Percentiles rank a stretch among this genome's conserved stretches.
phyloP scores from a whole-genome alignment of 2,113 vertebrate species.

The Leptocoma aspasia region DNA sequence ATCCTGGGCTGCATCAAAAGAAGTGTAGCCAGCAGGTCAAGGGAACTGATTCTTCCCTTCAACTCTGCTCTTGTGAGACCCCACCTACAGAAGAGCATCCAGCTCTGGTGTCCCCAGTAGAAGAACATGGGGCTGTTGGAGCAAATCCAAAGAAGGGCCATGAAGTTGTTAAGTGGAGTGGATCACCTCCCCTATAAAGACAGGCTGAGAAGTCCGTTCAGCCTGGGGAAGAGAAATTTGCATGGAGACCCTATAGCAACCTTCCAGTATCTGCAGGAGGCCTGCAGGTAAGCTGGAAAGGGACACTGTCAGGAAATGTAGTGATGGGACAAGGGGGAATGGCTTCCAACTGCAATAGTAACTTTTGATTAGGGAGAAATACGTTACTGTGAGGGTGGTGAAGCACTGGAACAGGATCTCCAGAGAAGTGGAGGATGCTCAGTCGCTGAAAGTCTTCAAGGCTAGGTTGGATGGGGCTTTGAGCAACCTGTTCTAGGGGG shows the following conservation, averaged over 20 bases:
- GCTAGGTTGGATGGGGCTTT: background rate
- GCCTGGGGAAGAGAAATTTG: rapidly evolving
- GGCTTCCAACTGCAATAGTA: background rate
- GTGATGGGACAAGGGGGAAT: background rate
- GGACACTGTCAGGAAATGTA: background rate
- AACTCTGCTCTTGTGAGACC: background rate
- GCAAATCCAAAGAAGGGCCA: background rate
- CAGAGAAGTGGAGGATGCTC: background rate
- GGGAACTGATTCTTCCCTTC: background rate
- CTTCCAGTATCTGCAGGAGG: background rate
- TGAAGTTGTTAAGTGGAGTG: background rate
- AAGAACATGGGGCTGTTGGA: background rate
- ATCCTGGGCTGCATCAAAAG: background rate
- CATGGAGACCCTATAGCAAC: background rate
- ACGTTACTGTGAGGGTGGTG: background rate
- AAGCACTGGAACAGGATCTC: background rate
- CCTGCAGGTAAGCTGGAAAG: background rate
- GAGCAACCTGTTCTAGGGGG: background rate
- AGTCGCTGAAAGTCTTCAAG: background rate
- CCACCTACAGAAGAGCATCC: background rate
- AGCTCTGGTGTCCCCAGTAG: background rate
- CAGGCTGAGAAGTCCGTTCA: background rate
- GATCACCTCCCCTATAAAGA: background rate
- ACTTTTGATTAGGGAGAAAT: background rate
- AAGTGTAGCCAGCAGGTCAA: no score